Conservation (phyloP, 2,888 invertebrate species). For the Agonum fuliginosum region DNA sequence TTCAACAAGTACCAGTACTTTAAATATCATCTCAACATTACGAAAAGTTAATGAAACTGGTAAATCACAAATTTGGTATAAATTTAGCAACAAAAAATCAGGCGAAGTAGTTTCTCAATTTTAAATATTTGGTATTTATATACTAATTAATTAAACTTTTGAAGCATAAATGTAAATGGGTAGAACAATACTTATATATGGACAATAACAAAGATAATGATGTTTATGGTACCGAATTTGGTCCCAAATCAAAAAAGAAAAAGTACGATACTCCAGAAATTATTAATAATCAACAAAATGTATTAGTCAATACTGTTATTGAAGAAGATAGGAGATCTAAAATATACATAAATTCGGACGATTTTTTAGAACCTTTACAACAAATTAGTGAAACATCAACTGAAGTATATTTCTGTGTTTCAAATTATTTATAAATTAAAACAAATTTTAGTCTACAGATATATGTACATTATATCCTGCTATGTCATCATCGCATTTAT, state of each 20-base stretch:
- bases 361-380: not conserved
- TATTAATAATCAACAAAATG: constrained; percentile 70
- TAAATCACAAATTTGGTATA: constrained; percentile 70
- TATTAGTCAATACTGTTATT: constrained; percentile 71
- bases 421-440: constrained; percentile 3
- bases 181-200: constrained; percentile 76
- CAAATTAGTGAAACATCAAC: constrained; percentile 24
- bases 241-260: not conserved
- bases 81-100: constrained; percentile 67
- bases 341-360: not conserved
- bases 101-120: constrained; percentile 56
- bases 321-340: not conserved
- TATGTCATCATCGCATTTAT: constrained; percentile 52
- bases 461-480: constrained; percentile 57
- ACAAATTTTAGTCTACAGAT: constrained; percentile 62
- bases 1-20: constrained; percentile 72
- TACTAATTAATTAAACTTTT: not conserved
- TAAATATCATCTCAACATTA: constrained; percentile 72
- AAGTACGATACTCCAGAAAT: constrained; percentile 63
- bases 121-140: constrained; percentile 63
- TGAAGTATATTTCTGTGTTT: not conserved
- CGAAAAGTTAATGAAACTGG: constrained; percentile 67
- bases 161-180: constrained; percentile 71
- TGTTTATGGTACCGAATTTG: not conserved
- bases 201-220: constrained; percentile 68